Conservation (phyloP, 2,797 vertebrate species). For the Tinamus major region DNA sequence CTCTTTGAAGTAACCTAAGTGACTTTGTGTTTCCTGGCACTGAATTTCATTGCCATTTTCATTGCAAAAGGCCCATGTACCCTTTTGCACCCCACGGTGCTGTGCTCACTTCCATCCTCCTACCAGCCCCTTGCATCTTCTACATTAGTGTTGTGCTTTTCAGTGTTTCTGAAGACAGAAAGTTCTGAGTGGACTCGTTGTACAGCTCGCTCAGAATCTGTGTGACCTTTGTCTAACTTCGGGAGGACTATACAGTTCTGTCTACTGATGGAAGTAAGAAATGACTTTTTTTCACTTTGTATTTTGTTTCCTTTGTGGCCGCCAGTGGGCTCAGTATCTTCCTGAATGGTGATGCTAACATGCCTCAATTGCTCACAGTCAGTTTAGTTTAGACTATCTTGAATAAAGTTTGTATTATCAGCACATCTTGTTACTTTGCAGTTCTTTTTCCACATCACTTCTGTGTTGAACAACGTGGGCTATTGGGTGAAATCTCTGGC, state of each 20-base stretch:
- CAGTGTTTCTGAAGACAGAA: background rate
- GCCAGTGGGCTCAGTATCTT: background rate
- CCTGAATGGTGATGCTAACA: background rate
- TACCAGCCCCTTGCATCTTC: background rate
- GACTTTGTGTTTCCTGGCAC: background rate
- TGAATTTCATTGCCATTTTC: slow-evolving; percentile 16
- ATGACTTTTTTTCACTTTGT: background rate
- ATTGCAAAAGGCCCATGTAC: background rate
- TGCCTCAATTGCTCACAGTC: background rate
- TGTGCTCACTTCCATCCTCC: background rate
- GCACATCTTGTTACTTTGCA: background rate
- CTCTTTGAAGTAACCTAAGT: background rate
- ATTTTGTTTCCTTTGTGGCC: background rate
- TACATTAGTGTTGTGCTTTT: background rate
- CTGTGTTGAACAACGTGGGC: background rate
- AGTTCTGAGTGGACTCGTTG: background rate
- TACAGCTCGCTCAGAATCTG: background rate
- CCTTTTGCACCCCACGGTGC: background rate
- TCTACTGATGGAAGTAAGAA: background rate
- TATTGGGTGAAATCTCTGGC: background rate
- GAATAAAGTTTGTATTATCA: background rate
- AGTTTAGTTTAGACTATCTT: background rate
- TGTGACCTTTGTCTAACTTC: background rate
- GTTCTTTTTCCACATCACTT: background rate
- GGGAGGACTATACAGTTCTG: background rate